These are phyloP conservation scores for Lycocerus yunnanus DNA, from an alignment of 2,888 invertebrate genomes.

Conservation along the genomic window DNA sequence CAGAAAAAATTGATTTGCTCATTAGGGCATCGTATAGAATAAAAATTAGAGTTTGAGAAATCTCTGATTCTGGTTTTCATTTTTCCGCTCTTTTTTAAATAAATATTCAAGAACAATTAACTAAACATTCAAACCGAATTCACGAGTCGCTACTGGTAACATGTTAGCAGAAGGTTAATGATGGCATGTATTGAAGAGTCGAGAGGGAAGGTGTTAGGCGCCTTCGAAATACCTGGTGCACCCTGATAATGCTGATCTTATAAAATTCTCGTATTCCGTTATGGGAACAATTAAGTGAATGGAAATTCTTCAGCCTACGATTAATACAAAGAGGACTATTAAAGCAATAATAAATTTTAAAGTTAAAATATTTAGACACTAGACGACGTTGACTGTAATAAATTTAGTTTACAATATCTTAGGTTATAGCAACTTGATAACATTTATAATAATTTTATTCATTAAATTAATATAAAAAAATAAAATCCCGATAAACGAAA, in stretches of 20 bases:
- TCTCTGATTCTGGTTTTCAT: too few relatives aligned
- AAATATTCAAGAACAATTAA: not conserved
- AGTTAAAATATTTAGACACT: not conserved
- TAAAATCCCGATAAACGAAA: not conserved
- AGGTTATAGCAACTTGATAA: not conserved
- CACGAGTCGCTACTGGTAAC: constrained; percentile 12
- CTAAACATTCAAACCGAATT: not conserved
- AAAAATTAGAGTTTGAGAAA: too few relatives aligned
- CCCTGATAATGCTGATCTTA: constrained; percentile 6
- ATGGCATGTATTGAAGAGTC: not conserved
- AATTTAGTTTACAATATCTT: not conserved
- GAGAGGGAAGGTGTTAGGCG: constrained; percentile 14
- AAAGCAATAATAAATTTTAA: not conserved
- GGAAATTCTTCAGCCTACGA: constrained; percentile 5
- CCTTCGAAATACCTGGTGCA: constrained; percentile 13
- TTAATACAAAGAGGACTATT: not conserved
- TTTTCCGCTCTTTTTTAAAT: too few relatives aligned
- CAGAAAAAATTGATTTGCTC: too few relatives aligned
- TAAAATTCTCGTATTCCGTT: constrained; percentile 1
- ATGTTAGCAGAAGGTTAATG: constrained; percentile 8
- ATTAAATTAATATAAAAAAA: not conserved
- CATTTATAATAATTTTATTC: not conserved
- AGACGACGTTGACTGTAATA: not conserved
- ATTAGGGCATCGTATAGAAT: too few relatives aligned
- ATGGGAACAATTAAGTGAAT: constrained; percentile 12